Conservation (phyloP, 2,888 invertebrate genomes). For the Rotaria sp. region DNA sequence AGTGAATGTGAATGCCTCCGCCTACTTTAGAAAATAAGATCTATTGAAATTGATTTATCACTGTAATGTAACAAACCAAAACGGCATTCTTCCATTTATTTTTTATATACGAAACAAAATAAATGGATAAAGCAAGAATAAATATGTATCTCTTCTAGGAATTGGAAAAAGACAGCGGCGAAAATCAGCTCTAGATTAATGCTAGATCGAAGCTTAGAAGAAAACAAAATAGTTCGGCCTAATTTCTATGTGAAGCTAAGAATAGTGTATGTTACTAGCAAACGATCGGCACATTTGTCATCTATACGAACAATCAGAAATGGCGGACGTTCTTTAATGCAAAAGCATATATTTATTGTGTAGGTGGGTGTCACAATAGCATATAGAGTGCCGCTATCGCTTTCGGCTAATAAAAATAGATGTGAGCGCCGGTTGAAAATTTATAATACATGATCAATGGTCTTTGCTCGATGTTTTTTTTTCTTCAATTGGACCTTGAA, state of each 20-base stretch:
- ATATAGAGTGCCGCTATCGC: neutral
- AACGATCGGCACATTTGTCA: too few relatives aligned
- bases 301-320: too few relatives aligned
- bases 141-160: neutral
- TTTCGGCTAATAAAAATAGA: neutral
- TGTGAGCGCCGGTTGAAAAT: neutral
- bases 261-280: too few relatives aligned
- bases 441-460: neutral
- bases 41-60: neutral
- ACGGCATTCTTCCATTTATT: neutral
- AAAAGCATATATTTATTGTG: too few relatives aligned
- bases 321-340: too few relatives aligned
- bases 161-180: neutral
- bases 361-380: neutral
- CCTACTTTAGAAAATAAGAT: neutral
- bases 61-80: neutral
- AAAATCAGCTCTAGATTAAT: neutral
- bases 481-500: too few relatives aligned
- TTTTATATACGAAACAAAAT: neutral
- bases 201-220: neutral
- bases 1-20: neutral
- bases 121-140: neutral
- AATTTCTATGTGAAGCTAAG: too few relatives aligned
- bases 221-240: too few relatives aligned
- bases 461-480: neutral